Base-by-base conservation (phyloP, 2,888 invertebrate genomes). In the Clivina fossor region DNA sequence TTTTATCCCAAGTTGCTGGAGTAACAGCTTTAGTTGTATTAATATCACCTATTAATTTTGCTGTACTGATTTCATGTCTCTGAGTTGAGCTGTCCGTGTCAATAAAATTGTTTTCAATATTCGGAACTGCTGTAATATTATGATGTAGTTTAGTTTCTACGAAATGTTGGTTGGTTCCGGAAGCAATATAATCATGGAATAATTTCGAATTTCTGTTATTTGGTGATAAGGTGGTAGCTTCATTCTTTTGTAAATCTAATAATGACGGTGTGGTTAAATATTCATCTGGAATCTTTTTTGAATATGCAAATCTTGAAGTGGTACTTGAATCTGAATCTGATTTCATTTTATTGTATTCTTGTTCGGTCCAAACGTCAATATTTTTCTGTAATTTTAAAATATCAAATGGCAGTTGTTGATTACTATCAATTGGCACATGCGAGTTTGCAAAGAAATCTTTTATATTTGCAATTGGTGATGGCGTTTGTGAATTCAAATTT, bases 341-440 rank as follows among this genome's bases (percentile, higher is more conserved):
- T 60, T 76, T 78, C 56, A 74, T 71, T 58, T 73, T 72, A 54
- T 79, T 78, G 69, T 80, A 88, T 64, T 85, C 85, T 73, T 86
- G 85, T 64, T 84, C 85, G 0, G 90, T 91, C 91, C 91, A 91
- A 60, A 86, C 85, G 64, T 91, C 89, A 54, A 91, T 91, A 62
- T 87, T 90, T 63, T 88, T 87, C 68, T 90, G 90, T 28, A 91
- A 74, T 66, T 84, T 82, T 9, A 83, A 79, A 9, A 89, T 80
- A 67, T 90, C 89, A 64, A 88, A 85, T 0, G 83, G 78, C 22
- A 78, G 78, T 60, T 80, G 80, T 38, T 71, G 65, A 58, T 75
- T 66, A 24, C 54, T 60, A 5, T 46, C 46, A 5, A 58, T 35
- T 16, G 46, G 41, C 38, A 44, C 61, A 18, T 48, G 48, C 40